Conservation (phyloP, 2,888 invertebrate genomes). For the Tetranychus truncatus region DNA sequence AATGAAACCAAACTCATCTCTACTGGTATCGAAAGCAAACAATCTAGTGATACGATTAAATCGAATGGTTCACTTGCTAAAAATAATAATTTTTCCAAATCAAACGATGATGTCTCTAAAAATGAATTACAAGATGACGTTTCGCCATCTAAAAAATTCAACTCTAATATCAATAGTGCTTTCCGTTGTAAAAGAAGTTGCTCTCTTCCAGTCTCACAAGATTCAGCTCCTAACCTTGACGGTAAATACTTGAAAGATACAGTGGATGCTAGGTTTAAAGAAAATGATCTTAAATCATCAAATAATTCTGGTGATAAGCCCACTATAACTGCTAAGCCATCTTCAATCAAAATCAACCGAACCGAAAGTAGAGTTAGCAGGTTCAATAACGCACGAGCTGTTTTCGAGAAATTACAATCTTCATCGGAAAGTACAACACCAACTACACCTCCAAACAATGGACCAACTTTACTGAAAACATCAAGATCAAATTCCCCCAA, state of each 20-base stretch:
- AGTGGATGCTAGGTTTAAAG: not conserved
- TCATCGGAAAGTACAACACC: slow-evolving; percentile 20
- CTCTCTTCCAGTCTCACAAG: not conserved
- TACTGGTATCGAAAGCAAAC: not conserved
- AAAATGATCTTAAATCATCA: not conserved
- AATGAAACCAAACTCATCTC: not conserved
- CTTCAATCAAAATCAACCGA: slow-evolving; percentile 17
- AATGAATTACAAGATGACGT: not conserved
- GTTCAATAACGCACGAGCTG: slow-evolving; percentile 61
- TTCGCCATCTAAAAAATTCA: not conserved
- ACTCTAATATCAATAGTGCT: not conserved
- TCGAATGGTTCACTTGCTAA: not conserved
- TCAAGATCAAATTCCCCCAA: slow-evolving; percentile 15
- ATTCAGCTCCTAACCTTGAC: not conserved
- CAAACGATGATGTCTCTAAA: not conserved
- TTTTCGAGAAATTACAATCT: slow-evolving; percentile 64
- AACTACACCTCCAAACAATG: slow-evolving; percentile 7
- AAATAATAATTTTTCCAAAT: not conserved
- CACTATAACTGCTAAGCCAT: not conserved
- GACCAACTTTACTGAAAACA: slow-evolving; percentile 3
- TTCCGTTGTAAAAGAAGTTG: not conserved
- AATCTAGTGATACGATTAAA: not conserved
- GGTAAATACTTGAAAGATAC: not conserved
- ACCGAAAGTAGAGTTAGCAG: slow-evolving; percentile 27
- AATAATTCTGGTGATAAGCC: not conserved